Evolutionary conservation across 2,113 vertebrate genomes (phyloP).

Genomic region (Polypterus bichir): DNA sequence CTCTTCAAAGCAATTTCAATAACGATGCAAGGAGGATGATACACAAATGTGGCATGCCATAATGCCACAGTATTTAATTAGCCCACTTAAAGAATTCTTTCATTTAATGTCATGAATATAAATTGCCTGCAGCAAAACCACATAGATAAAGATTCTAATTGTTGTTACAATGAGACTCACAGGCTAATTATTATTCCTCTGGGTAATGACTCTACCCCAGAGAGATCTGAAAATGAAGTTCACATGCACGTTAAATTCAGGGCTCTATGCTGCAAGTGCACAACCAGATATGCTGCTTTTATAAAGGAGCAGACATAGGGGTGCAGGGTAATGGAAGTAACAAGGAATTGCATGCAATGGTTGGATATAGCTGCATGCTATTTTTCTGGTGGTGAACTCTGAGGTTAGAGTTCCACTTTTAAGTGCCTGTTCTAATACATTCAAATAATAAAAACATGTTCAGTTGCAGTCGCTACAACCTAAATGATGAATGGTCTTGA

Average conservation of each 20-base stretch:
- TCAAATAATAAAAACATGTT: too few relatives aligned
- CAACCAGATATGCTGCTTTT: too few relatives aligned
- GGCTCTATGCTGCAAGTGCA: constrained; percentile 8
- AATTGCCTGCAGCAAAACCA: constrained; percentile 43
- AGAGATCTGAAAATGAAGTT: constrained; percentile 32
- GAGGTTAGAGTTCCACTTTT: too few relatives aligned
- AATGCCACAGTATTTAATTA: constrained; percentile 45
- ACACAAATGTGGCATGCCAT: constrained; percentile 25
- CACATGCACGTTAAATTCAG: constrained; percentile 32
- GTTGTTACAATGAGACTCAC: constrained; percentile 47
- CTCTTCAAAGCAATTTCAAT: constrained; percentile 31
- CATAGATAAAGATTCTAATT: constrained; percentile 55
- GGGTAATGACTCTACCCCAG: constrained; percentile 34
- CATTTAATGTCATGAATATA: constrained; percentile 43
- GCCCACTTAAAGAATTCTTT: constrained; percentile 45
- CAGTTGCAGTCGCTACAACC: too few relatives aligned
- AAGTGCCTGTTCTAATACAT: too few relatives aligned
- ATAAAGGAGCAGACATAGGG: too few relatives aligned
- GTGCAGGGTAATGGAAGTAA: too few relatives aligned
- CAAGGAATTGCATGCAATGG: too few relatives aligned
- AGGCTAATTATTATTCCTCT: constrained; percentile 49
- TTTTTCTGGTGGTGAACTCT: too few relatives aligned
- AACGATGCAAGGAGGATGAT: constrained; percentile 31
- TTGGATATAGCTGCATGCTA: too few relatives aligned
- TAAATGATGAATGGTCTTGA: too few relatives aligned